phyloP scores from a whole-genome alignment of 2,797 vertebrate genomes.

The Syngnathus rostellatus region DNA sequence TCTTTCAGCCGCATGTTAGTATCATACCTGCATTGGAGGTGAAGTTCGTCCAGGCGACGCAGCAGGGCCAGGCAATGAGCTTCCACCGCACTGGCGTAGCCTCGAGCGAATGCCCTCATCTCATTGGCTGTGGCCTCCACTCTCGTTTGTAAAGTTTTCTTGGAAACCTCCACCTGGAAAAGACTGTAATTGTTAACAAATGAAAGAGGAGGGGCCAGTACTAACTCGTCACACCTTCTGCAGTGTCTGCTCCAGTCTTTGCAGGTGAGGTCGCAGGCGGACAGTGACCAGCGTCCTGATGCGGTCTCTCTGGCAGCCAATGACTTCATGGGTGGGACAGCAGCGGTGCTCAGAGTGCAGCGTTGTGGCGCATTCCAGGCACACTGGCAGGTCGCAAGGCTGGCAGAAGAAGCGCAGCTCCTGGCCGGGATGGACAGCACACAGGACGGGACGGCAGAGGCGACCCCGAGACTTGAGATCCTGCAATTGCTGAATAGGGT shows the following conservation, averaged over 20 bases:
- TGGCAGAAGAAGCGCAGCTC: slow-evolving; percentile 85
- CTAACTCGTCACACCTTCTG: slow-evolving; percentile 36
- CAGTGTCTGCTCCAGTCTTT: slow-evolving; percentile 66
- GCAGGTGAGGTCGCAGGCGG: slow-evolving; percentile 65
- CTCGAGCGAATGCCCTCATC: slow-evolving; percentile 68
- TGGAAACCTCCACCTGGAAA: slow-evolving; percentile 54
- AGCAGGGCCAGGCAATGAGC: slow-evolving; percentile 77
- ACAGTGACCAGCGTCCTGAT: slow-evolving; percentile 70
- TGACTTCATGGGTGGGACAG: slow-evolving; percentile 58
- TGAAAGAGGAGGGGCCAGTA: background rate
- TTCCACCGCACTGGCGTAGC: slow-evolving; percentile 74
- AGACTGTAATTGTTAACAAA: background rate
- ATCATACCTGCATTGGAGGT: slow-evolving; percentile 62
- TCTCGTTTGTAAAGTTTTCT: slow-evolving; percentile 49
- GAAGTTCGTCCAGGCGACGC: slow-evolving; percentile 74
- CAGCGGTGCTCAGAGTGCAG: slow-evolving; percentile 77
- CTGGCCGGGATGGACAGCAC: slow-evolving; percentile 74
- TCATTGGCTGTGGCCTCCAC: slow-evolving; percentile 63
- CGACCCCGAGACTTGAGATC: slow-evolving; percentile 67
- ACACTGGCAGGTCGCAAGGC: slow-evolving; percentile 77
- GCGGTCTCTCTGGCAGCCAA: slow-evolving; percentile 69
- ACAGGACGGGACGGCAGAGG: slow-evolving; percentile 70
- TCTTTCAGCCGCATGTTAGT: too few relatives aligned
- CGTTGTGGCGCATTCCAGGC: slow-evolving; percentile 73
- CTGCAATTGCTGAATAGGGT: slow-evolving; percentile 66